Percentiles rank a stretch among this genome's conserved stretches.
phyloP scores from a whole-genome alignment of 1,140 invertebrate species.

The Drosophila rhopaloa region DNA sequence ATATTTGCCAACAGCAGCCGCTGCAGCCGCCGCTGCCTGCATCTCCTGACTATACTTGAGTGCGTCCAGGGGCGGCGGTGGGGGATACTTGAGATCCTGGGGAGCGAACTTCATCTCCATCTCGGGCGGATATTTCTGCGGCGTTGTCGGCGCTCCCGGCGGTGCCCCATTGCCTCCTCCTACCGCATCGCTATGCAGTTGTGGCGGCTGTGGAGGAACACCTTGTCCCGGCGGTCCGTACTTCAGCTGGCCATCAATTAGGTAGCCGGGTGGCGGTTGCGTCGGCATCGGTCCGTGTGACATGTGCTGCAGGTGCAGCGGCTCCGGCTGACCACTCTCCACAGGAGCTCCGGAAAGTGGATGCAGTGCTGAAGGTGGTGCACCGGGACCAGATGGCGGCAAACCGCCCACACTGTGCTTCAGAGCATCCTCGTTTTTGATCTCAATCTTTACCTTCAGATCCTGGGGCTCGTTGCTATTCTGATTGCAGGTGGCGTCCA shows the following conservation, averaged over 20 bases:
- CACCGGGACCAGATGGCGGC: conserved; percentile 33
- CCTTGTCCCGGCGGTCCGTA: conserved; percentile 60
- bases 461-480: conserved; percentile 84
- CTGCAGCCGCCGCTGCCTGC: conserved; percentile 68
- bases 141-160: conserved; percentile 36
- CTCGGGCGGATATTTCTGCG: conserved; percentile 77
- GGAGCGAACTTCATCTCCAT: conserved; percentile 78
- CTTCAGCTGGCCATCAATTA: conserved; percentile 76
- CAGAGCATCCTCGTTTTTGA: conserved; percentile 76
- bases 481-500: conserved; percentile 82
- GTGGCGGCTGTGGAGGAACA: conserved; percentile 63
- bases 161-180: conserved; percentile 13
- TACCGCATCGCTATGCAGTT: conserved; percentile 69
- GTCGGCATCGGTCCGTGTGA: conserved; percentile 47
- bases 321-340: conserved; percentile 46
- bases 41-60: conserved; percentile 83
- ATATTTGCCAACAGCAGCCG: conserved; percentile 74
- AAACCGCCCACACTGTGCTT: conserved; percentile 56
- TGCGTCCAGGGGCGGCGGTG: conserved; percentile 69
- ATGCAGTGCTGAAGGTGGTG: conserved; percentile 44
- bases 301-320: conserved; percentile 63
- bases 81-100: conserved; percentile 80
- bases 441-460: conserved; percentile 83
- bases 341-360: conserved; percentile 29
- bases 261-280: conserved; percentile 66